Evolutionary conservation across 2,888 invertebrate species (phyloP).

Genomic region (Tetramorium bicarinatum): DNA sequence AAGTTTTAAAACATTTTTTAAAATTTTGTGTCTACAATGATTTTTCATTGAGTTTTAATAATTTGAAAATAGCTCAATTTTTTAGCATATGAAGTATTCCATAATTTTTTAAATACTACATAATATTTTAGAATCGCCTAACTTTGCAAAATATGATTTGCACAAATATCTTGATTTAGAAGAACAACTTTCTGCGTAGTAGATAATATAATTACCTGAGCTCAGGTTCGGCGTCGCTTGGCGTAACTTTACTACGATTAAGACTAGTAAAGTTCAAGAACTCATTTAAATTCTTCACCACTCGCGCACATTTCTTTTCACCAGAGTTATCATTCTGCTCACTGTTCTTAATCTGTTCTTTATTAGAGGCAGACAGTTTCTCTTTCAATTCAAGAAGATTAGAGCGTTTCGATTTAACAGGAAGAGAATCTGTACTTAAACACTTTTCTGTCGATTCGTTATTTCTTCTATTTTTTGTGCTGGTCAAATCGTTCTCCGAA

Average conservation of each 20-base stretch:
- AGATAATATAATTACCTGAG: constrained; percentile 65
- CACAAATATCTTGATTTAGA: not conserved
- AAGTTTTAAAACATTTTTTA: no score
- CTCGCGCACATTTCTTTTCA: constrained; percentile 85
- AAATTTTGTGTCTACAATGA: no score
- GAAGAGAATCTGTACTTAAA: constrained; percentile 79
- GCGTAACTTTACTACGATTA: constrained; percentile 88
- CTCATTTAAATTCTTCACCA: constrained; percentile 94
- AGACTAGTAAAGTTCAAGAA: constrained; percentile 92
- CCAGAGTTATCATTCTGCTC: constrained; percentile 70
- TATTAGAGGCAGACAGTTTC: constrained; percentile 64
- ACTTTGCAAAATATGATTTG: not conserved
- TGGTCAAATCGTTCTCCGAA: constrained; percentile 78
- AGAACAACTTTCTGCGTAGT: not conserved
- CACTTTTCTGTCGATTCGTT: constrained; percentile 82
- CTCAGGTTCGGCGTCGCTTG: constrained; percentile 81
- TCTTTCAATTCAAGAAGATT: constrained; percentile 77
- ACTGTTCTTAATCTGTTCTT: constrained; percentile 69
- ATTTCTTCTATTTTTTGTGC: constrained; percentile 79
- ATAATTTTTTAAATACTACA: no score
- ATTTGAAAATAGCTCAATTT: no score
- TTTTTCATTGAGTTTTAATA: no score
- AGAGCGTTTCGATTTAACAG: constrained; percentile 76
- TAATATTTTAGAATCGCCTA: not conserved
- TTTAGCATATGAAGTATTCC: no score